phyloP scores from a whole-genome alignment of 1,140 invertebrate species.

The Dermatophagoides farinae region DNA sequence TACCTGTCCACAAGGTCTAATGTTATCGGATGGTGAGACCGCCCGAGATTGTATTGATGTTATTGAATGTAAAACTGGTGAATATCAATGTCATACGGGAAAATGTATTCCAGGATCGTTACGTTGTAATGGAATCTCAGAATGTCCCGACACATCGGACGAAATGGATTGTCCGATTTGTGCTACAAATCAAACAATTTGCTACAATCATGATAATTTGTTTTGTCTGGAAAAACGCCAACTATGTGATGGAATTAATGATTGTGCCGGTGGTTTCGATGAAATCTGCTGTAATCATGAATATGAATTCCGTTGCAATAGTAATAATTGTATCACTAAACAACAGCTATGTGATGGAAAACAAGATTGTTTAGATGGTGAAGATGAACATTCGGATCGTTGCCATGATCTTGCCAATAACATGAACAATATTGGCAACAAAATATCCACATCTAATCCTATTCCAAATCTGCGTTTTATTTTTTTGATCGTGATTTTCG shows the following conservation, averaged over 20 bases:
- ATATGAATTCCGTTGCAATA: constrained; percentile 22
- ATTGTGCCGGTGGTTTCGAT: constrained; percentile 83
- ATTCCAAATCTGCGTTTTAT: neutral
- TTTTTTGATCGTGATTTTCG: neutral
- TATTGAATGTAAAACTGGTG: constrained; percentile 43
- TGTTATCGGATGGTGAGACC: constrained; percentile 40
- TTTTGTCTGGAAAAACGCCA: constrained; percentile 78
- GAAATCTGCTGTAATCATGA: constrained; percentile 40
- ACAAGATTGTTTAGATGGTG: constrained; percentile 65
- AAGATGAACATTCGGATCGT: constrained; percentile 53
- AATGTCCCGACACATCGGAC: constrained; percentile 79
- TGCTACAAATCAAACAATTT: constrained; percentile 29
- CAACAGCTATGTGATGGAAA: constrained; percentile 60
- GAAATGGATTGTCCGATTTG: constrained; percentile 45
- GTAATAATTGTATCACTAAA: constrained; percentile 26
- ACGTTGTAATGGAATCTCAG: constrained; percentile 76
- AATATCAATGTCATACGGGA: constrained; percentile 46
- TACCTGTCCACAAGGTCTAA: constrained; percentile 50
- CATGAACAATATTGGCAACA: neutral
- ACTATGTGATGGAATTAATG: constrained; percentile 82
- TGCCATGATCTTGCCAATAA: too few relatives aligned
- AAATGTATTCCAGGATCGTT: constrained; percentile 69
- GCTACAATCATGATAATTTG: constrained; percentile 16
- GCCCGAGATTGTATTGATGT: constrained; percentile 40
- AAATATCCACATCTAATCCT: neutral